Evolutionary conservation across 1,140 invertebrate species (phyloP).

Genomic region (Drosophila cardini): DNA sequence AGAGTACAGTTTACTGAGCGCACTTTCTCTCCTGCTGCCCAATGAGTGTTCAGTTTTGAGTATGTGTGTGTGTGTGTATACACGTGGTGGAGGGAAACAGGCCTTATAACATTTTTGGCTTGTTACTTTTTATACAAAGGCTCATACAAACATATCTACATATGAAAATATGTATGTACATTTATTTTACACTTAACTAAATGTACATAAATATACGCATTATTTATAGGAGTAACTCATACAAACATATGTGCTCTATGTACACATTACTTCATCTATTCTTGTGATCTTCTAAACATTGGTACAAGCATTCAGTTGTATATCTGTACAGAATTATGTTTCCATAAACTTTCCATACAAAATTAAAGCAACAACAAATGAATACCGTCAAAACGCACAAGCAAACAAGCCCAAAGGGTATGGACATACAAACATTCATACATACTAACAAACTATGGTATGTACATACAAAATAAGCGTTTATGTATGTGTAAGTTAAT

Average conservation of each 20-base stretch:
- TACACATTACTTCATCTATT: not conserved
- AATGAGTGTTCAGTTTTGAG: conserved; percentile 35
- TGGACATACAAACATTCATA: conserved; percentile 1
- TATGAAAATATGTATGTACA: conserved; percentile 36
- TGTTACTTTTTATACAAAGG: conserved; percentile 64
- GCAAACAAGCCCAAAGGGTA: conserved; percentile 3
- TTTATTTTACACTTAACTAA: conserved; percentile 13
- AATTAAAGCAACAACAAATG: conserved; percentile 8
- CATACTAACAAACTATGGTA: not conserved
- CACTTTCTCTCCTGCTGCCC: conserved; percentile 43
- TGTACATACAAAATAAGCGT: conserved; percentile 9
- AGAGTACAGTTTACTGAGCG: conserved; percentile 75
- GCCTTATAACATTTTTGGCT: conserved; percentile 72
- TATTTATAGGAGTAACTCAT: not conserved
- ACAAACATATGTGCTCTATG: not conserved
- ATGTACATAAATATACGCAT: conserved; percentile 18
- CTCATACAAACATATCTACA: conserved; percentile 36
- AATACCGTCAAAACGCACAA: conserved; percentile 5
- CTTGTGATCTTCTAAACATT: conserved; percentile 1
- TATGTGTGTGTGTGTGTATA: conserved; percentile 61
- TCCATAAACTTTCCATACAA: conserved; percentile 12
- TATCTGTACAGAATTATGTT: not conserved
- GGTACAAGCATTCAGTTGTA: conserved; percentile 8
- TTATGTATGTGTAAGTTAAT: not conserved
- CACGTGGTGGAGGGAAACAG: conserved; percentile 75